A percentile compares a stretch with the other conserved stretches of the same genome.
Conservation (phyloP, 2,113 vertebrate genomes). For the Galemys pyrenaicus region DNA sequence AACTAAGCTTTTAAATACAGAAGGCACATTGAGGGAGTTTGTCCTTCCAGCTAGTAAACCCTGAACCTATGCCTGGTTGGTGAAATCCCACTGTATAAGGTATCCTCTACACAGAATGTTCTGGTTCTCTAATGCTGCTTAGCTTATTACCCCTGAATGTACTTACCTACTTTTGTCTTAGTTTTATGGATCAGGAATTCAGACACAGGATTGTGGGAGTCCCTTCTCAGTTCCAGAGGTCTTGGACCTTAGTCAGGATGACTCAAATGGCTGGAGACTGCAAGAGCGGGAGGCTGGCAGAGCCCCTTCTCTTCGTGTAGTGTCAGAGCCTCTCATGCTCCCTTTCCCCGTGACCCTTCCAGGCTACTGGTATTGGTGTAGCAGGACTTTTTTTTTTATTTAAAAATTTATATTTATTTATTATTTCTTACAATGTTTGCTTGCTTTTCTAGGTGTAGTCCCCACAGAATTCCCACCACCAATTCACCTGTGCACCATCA, state of each 20-base stretch:
- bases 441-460: no score
- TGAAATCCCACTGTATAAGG: not conserved
- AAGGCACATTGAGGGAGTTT: not conserved
- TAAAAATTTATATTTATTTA: no score
- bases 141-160: not conserved
- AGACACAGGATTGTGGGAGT: accelerated
- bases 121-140: not conserved
- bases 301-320: not conserved
- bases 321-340: not conserved
- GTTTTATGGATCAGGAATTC: not conserved
- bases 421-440: no score
- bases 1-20: not conserved
- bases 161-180: not conserved
- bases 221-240: not conserved
- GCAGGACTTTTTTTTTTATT: constrained; percentile 18
- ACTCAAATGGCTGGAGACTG: not conserved
- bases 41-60: not conserved
- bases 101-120: not conserved
- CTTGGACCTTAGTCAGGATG: not conserved
- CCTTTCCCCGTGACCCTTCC: no score
- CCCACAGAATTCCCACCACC: no score
- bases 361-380: not conserved
- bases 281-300: not conserved
- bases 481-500: no score
- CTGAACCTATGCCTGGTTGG: not conserved